phyloP scores from a whole-genome alignment of 2,113 vertebrate genomes.

The Istiophorus platypterus region DNA sequence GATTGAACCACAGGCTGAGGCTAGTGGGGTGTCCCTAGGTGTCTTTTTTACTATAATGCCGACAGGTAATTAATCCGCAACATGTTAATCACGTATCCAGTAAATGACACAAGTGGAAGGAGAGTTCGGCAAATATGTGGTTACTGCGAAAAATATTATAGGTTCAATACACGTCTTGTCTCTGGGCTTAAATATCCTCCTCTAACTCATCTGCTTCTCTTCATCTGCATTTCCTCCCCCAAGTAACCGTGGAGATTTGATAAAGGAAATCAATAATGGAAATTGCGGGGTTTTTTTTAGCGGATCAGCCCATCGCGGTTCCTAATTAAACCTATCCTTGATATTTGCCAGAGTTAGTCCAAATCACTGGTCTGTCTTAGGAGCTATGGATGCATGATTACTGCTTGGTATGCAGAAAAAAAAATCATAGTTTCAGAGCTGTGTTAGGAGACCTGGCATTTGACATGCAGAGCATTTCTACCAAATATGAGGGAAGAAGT shows the following conservation, averaged over 20 bases:
- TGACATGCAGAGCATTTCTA: background rate
- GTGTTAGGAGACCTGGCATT: no score
- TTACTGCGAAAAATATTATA: background rate
- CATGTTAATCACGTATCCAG: background rate
- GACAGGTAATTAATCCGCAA: constrained; percentile 1
- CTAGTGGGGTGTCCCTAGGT: background rate
- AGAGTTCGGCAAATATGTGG: background rate
- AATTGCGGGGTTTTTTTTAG: constrained; percentile 18
- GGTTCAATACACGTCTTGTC: no score
- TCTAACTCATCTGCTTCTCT: background rate
- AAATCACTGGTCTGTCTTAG: background rate
- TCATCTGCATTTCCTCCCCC: constrained; percentile 14
- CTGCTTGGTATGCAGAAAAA: background rate
- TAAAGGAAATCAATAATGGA: constrained; percentile 42
- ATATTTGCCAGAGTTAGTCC: background rate
- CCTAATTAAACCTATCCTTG: constrained; percentile 24
- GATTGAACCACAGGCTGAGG: constrained; percentile 22
- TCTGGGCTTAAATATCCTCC: background rate
- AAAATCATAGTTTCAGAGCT: background rate
- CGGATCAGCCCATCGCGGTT: background rate
- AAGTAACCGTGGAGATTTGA: constrained; percentile 7
- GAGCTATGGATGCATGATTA: background rate
- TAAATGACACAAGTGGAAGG: background rate
- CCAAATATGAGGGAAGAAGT: background rate
- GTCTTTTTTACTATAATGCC: background rate